Evolutionary conservation across 2,797 vertebrate species (phyloP).

Genomic region (Characodon lateralis): DNA sequence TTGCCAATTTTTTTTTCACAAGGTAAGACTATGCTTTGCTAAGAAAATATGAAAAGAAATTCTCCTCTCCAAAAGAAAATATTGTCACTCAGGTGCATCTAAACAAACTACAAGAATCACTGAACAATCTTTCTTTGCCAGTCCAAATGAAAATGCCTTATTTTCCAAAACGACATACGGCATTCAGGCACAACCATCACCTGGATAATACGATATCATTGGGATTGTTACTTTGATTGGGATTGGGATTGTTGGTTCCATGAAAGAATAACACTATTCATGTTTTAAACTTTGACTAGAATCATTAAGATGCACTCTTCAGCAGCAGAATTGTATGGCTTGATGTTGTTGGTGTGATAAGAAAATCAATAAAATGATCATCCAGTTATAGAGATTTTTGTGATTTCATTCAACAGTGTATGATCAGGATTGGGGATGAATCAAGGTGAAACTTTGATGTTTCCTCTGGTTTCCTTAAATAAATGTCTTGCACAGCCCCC

Average conservation of each 20-base stretch:
- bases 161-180: not conserved
- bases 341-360: not conserved
- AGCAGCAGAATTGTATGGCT: not conserved
- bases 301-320: not conserved
- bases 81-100: not conserved
- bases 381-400: not conserved
- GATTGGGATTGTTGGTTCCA: not conserved
- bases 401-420: not conserved
- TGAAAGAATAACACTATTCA: not conserved
- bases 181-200: not conserved
- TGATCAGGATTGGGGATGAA: not conserved
- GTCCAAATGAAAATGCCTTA: not conserved
- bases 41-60: not conserved
- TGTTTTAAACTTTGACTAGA: not conserved
- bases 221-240: not conserved
- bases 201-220: not conserved
- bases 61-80: not conserved
- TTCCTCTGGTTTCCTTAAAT: not conserved
- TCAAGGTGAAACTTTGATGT: not conserved
- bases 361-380: not conserved
- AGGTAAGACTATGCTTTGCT: not conserved
- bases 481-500: too few relatives aligned
- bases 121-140: not conserved
- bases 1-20: not conserved
- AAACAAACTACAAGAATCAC: not conserved